Evolutionary conservation across 2,888 invertebrate genomes (phyloP).

Genomic region (Limnephilus rhombicus): DNA sequence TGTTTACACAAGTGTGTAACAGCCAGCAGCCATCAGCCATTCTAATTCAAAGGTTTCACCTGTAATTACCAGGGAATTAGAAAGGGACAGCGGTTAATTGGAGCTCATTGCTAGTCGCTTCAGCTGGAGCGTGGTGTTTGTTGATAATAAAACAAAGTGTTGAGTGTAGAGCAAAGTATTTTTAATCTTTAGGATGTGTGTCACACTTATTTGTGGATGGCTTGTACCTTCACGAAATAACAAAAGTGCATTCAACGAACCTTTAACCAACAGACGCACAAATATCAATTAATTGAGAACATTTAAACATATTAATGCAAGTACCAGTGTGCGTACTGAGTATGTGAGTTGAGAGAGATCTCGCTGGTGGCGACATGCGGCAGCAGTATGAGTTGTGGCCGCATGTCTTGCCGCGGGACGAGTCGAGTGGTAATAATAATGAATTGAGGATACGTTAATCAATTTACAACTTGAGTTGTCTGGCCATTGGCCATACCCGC

Average conservation of each 20-base stretch:
- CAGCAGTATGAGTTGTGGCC: not conserved
- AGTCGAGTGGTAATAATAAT: not conserved
- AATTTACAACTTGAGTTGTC: conserved; percentile 28
- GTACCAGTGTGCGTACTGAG: too few species aligned
- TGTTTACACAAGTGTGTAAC: conserved; percentile 27
- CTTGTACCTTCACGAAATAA: not conserved
- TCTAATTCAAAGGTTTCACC: conserved; percentile 12
- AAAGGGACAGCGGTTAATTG: conserved; percentile 12
- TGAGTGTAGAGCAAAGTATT: not conserved
- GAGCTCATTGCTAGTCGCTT: not conserved
- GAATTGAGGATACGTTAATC: conserved; percentile 20
- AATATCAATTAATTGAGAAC: not conserved
- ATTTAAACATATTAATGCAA: too few species aligned
- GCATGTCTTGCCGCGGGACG: too few species aligned
- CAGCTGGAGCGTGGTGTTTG: not conserved
- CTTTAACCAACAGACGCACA: not conserved
- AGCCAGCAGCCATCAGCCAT: not conserved
- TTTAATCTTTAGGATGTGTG: too few species aligned
- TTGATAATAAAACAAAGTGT: too few species aligned
- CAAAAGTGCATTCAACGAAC: not conserved
- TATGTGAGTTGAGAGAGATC: too few species aligned
- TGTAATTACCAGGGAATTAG: conserved; percentile 30
- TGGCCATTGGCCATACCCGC: not conserved
- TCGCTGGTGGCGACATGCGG: not conserved
- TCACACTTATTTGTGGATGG: not conserved